Evolutionary conservation across 2,888 invertebrate genomes (phyloP), one percentile per base, ranked within the genome.

Genomic region (Himalopsyche tibetana): DNA sequence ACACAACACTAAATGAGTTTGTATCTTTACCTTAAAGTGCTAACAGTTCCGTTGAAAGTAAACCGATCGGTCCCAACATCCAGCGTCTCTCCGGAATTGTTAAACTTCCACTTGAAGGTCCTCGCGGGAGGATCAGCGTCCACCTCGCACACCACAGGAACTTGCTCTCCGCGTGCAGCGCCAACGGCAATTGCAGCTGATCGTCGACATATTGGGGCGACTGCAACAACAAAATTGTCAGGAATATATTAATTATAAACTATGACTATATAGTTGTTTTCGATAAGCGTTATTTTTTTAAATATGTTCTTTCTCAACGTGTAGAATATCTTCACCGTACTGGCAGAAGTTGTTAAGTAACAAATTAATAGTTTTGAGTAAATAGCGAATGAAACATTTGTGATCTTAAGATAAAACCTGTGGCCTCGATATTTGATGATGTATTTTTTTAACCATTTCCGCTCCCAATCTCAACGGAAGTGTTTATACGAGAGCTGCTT

Each of bases 51-150:
- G 91, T 96, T 96, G 89, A 95, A 95, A 89, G 96, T 95, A 93
- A 95, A 97, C 87, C 96, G 93, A 91, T 96, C 96, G 81, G 96
- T 95, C 82, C 96, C 95, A 86, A 97, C 96, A 92, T 97, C 97
- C 89, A 97, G 92, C 82, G 97, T 97, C 92, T 97, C 97, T 5
- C 98, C 97, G 17, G 97, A 97, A 93, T 97, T 97, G 94, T 98
- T 98, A 93, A 98, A 98, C 93, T 98, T 97, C 98, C 98, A 98
- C 89, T 96, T 96, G 93, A 98, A 98, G 90, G 95, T 95, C 90
- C 96, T 96, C 85, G 97, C 97, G 83, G 97, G 97, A 42, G 98
- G 98, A 94, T 98, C 97, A 15, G 98, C 97, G 92, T 98, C 98
- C 90, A 98, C 96, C 92, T 96, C 97, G 92, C 98, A 98, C 87